Conservation (phyloP, 2,113 vertebrate species). For the Meleagris gallopavo region DNA sequence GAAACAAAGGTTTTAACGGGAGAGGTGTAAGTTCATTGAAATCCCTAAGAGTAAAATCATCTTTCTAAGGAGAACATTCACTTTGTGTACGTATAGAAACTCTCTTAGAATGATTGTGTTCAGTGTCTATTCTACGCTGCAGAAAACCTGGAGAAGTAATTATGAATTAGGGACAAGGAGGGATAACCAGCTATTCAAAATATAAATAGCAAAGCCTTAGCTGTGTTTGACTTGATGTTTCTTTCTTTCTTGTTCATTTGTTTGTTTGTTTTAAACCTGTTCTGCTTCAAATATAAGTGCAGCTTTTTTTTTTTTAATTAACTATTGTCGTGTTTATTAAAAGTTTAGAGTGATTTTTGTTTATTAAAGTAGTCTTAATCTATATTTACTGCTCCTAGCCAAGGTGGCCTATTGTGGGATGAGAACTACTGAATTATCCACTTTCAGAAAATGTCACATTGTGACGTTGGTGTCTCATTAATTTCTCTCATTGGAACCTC, state of each 20-base stretch:
- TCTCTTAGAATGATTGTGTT: not conserved
- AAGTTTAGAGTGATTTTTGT: not conserved
- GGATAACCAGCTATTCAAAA: not conserved
- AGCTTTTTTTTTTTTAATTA: not conserved
- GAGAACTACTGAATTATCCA: not conserved
- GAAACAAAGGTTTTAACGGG: not conserved
- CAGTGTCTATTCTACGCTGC: fast-evolving
- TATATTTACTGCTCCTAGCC: not conserved
- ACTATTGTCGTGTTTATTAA: not conserved
- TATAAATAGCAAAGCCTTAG: not conserved
- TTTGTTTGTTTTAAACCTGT: no score
- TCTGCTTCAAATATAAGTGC: not conserved
- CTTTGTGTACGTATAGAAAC: not conserved
- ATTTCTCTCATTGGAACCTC: not conserved
- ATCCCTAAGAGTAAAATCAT: not conserved
- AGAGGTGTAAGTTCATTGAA: not conserved
- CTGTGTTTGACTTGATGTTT: not conserved
- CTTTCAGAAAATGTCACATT: not conserved
- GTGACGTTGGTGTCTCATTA: not conserved
- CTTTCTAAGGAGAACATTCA: not conserved
- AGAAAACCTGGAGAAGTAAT: not conserved
- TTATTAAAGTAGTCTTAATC: not conserved
- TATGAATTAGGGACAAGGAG: not conserved
- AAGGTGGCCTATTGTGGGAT: not conserved
- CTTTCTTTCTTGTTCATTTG: not conserved